Conservation (phyloP, 2,797 vertebrate genomes). For the Distichodus sexfasciatus region DNA sequence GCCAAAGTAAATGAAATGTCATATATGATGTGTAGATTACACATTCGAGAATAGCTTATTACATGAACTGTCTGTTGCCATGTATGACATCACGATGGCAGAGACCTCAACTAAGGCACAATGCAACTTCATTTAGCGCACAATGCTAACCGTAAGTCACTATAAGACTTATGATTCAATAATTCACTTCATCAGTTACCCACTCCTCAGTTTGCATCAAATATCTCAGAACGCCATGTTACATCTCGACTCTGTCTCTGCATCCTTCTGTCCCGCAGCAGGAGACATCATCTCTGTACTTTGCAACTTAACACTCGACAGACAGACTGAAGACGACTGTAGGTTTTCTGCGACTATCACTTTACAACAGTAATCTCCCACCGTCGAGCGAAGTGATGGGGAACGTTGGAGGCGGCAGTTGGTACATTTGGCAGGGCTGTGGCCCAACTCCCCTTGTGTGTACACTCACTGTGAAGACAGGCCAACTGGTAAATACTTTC, state of each 20-base stretch:
- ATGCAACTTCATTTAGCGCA: neutral
- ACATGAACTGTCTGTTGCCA: slow-evolving; percentile 43
- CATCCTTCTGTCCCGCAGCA: slow-evolving; percentile 23
- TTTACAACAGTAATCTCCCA: slow-evolving; percentile 46
- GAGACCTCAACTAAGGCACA: slow-evolving; percentile 25
- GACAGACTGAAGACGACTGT: slow-evolving; percentile 36
- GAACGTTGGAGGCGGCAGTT: slow-evolving; percentile 48
- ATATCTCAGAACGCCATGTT: neutral
- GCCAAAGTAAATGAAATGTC: slow-evolving; percentile 65
- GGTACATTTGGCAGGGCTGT: slow-evolving; percentile 45
- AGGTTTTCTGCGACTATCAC: slow-evolving; percentile 42
- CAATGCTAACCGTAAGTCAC: neutral
- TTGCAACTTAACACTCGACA: slow-evolving; percentile 29
- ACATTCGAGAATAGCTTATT: slow-evolving; percentile 55
- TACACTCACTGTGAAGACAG: slow-evolving; percentile 71
- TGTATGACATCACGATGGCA: slow-evolving; percentile 59
- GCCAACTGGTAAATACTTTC: slow-evolving; percentile 83
- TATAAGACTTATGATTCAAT: slow-evolving; percentile 10
- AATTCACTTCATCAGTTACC: slow-evolving; percentile 30
- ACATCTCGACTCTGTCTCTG: slow-evolving; percentile 15
- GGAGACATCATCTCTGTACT: slow-evolving; percentile 38
- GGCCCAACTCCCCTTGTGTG: slow-evolving; percentile 21
- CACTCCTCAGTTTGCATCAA: neutral
- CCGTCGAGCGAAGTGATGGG: slow-evolving; percentile 33
- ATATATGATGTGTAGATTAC: slow-evolving; percentile 49